Evolutionary conservation across 2,797 vertebrate species (phyloP).

Genomic region (Danio albolineatus): DNA sequence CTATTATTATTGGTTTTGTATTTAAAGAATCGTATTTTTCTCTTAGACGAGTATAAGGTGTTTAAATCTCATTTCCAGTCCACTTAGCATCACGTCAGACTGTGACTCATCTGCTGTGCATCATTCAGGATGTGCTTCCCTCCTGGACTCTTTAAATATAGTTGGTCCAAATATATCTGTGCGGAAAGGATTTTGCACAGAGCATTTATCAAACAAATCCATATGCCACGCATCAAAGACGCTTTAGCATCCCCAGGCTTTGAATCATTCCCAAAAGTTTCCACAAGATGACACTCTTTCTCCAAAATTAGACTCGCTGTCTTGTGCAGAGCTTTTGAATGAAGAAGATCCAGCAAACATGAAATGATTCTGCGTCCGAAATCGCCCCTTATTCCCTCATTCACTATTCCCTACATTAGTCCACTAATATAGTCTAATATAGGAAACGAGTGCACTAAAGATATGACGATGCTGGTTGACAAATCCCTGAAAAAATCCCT

Average conservation of each 20-base stretch:
- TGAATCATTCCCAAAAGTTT: slow-evolving; percentile 2
- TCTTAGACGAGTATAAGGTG: not conserved
- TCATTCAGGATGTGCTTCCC: not conserved
- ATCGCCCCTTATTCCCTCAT: no score
- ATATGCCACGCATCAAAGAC: not conserved
- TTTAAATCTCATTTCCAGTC: slow-evolving; percentile 3
- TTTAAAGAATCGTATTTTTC: not conserved
- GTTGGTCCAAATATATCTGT: not conserved
- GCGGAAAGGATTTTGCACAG: slow-evolving; percentile 5
- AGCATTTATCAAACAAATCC: not conserved
- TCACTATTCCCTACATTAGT: no score
- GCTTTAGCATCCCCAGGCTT: not conserved
- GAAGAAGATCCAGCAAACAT: slow-evolving; percentile 67
- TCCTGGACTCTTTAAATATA: not conserved
- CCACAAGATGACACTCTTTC: slow-evolving; percentile 37
- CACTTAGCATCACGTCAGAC: not conserved
- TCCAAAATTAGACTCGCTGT: not conserved
- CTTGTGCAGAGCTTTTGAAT: slow-evolving; percentile 35
- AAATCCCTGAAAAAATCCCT: no score
- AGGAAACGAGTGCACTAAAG: no score
- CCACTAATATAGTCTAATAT: no score
- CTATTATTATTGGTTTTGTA: not conserved
- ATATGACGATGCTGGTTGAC: no score
- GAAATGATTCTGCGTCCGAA: no score
- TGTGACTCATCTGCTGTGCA: not conserved